Conservation (phyloP, 1,140 invertebrate genomes). For the Drosophila lowei region DNA sequence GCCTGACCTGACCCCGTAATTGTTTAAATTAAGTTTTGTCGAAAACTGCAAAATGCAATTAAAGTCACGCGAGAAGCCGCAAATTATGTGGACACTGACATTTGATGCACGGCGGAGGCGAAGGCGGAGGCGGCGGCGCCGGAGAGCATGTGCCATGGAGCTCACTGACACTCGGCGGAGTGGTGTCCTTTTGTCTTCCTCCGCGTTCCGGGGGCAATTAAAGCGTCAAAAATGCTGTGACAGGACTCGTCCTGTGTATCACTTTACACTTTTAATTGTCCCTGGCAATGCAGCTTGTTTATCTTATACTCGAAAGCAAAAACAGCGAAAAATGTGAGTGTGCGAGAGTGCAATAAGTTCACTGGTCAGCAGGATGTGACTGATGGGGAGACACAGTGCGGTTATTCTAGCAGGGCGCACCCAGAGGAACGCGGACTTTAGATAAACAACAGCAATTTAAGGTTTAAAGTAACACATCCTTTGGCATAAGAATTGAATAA, state of each 20-base stretch:
- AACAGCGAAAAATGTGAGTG: background rate
- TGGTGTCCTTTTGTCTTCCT: slow-evolving; percentile 28
- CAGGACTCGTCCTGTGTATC: slow-evolving; percentile 44
- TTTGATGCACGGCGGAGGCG: slow-evolving; percentile 35
- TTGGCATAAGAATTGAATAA: too few species aligned
- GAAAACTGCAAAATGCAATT: slow-evolving; percentile 60
- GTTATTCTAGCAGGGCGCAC: too few species aligned
- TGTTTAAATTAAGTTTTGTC: slow-evolving; percentile 69
- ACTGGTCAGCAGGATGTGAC: slow-evolving; percentile 22
- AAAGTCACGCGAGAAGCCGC: slow-evolving; percentile 46
- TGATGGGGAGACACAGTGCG: slow-evolving; percentile 1
- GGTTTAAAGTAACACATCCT: too few species aligned
- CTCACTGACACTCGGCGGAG: slow-evolving; percentile 5
- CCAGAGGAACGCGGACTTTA: too few species aligned
- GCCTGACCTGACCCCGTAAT: slow-evolving; percentile 35
- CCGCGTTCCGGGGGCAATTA: slow-evolving; percentile 60
- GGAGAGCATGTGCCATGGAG: background rate
- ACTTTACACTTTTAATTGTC: slow-evolving; percentile 73
- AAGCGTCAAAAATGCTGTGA: slow-evolving; percentile 68
- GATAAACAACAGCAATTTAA: too few species aligned
- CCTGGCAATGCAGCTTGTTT: slow-evolving; percentile 59
- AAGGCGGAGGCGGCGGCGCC: background rate
- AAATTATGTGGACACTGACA: slow-evolving; percentile 59
- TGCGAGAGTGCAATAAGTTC: slow-evolving; percentile 9
- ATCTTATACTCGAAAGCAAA: slow-evolving; percentile 31